phyloP scores from a whole-genome alignment of 1,140 invertebrate species.

The Zaprionus inermis region DNA sequence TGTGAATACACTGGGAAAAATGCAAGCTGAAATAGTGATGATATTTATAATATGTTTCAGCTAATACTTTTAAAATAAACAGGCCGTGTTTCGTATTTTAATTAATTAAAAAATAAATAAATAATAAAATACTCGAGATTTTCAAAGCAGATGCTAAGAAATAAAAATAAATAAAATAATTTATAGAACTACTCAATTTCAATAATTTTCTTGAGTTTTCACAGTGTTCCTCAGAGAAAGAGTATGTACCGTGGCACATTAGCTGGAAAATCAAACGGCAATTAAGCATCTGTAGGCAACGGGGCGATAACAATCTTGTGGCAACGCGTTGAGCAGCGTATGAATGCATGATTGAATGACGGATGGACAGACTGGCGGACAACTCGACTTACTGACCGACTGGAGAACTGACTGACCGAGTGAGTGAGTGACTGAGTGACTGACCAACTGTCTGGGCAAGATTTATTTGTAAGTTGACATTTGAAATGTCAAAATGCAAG shows the following conservation, averaged over 20 bases:
- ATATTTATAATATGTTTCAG: background rate
- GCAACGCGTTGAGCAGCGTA: constrained; percentile 64
- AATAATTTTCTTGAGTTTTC: too few relatives aligned
- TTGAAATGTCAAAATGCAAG: constrained; percentile 71
- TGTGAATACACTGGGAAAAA: constrained; percentile 4
- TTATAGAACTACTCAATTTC: too few relatives aligned
- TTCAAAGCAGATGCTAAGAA: too few relatives aligned
- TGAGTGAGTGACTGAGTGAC: constrained; percentile 9
- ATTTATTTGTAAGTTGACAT: constrained; percentile 67
- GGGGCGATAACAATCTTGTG: constrained; percentile 71
- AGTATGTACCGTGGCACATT: constrained; percentile 12
- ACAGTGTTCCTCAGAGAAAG: background rate
- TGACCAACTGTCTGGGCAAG: constrained; percentile 35
- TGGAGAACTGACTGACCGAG: constrained; percentile 37
- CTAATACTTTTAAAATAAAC: background rate
- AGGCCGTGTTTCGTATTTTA: too few relatives aligned
- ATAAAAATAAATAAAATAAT: too few relatives aligned
- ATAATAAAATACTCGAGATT: background rate
- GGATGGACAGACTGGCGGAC: constrained; percentile 51
- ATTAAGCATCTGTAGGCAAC: constrained; percentile 70
- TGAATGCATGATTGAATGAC: constrained; percentile 51
- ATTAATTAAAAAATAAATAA: background rate
- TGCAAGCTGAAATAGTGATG: background rate
- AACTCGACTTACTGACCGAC: constrained; percentile 40
- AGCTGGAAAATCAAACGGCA: constrained; percentile 64